phyloP scores from a whole-genome alignment of 2,113 vertebrate species.

The Micronycteris hirsuta region DNA sequence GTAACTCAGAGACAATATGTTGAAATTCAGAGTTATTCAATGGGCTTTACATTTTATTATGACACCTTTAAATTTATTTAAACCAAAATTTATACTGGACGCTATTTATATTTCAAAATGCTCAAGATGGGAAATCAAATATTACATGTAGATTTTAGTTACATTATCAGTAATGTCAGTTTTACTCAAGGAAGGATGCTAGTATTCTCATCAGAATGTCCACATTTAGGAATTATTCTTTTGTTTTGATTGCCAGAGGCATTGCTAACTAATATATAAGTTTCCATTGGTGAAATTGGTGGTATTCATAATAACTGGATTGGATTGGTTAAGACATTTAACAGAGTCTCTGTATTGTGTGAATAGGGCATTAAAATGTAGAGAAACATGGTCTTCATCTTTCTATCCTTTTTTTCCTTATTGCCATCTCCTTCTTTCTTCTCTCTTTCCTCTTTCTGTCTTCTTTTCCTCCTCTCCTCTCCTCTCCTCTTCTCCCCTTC shows the following conservation, averaged over 20 bases:
- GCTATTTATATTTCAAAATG: not conserved
- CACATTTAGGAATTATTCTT: not conserved
- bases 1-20: not conserved
- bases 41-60: not conserved
- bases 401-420: fast-evolving
- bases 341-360: not conserved
- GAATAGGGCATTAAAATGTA: not conserved
- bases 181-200: not conserved
- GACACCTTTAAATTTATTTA: not conserved
- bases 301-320: not conserved
- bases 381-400: not conserved
- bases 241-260: not conserved
- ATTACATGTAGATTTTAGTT: not conserved
- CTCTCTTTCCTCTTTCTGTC: not conserved
- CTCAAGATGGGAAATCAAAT: not conserved
- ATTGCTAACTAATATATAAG: not conserved
- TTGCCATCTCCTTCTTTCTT: not conserved
- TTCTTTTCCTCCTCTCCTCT: not conserved
- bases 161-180: not conserved
- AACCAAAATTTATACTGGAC: not conserved
- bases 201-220: not conserved
- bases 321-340: not conserved
- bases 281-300: not conserved
- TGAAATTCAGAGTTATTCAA: not conserved
- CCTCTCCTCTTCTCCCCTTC: too few species aligned